Percentiles rank a stretch among this genome's conserved stretches.
Evolutionary conservation across 2,797 vertebrate genomes (phyloP).

Genomic region (Sebastes kiyomatsui): DNA sequence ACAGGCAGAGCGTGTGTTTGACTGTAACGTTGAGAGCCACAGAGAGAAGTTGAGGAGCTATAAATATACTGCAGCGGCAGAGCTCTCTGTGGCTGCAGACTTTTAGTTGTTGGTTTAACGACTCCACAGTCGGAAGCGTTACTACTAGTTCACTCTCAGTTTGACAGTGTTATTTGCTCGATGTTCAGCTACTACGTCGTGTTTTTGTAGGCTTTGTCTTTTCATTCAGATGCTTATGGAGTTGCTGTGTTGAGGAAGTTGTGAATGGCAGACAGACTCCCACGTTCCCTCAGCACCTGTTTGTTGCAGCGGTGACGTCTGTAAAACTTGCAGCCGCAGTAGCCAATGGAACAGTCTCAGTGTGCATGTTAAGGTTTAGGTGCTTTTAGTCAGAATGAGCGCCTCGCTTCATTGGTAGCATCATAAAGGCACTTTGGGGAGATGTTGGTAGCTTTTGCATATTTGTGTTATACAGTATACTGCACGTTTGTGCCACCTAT

Average conservation of each 20-base stretch:
- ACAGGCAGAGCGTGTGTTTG: too few relatives aligned
- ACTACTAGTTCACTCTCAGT: too few relatives aligned
- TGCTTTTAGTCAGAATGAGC: not conserved
- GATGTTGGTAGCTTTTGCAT: not conserved
- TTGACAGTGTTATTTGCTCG: too few relatives aligned
- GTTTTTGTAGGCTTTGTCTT: not conserved
- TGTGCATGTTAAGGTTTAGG: constrained; percentile 4
- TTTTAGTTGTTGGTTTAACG: too few relatives aligned
- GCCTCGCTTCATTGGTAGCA: not conserved
- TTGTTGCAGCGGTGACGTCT: constrained; percentile 72
- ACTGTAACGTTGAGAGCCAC: too few relatives aligned
- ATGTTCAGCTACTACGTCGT: too few relatives aligned
- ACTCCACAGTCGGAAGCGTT: too few relatives aligned
- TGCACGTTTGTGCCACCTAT: not conserved
- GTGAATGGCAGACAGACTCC: constrained; percentile 57
- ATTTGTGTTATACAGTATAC: not conserved
- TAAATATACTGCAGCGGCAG: too few relatives aligned
- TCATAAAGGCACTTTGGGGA: not conserved
- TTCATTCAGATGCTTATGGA: not conserved
- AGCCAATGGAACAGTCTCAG: constrained; percentile 2
- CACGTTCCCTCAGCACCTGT: constrained; percentile 72
- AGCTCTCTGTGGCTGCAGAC: too few relatives aligned
- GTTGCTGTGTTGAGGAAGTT: constrained; percentile 59
- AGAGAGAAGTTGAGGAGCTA: too few relatives aligned
- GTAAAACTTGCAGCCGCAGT: not conserved